Conservation (phyloP, 2,888 invertebrate genomes). For the Leucophenga montana region DNA sequence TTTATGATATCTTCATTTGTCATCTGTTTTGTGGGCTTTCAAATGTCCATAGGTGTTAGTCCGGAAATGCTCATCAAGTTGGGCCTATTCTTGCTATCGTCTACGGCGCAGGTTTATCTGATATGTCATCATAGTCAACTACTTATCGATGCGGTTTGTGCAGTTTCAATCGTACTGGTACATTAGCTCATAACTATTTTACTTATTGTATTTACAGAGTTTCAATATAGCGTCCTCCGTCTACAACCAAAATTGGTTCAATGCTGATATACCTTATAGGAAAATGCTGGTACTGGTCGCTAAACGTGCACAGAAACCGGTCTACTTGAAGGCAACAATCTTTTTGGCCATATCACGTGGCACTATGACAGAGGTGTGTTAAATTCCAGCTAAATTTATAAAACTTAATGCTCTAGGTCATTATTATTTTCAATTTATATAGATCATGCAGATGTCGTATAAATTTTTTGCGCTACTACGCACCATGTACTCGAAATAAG, state of each 20-base stretch:
- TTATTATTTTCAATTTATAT: neutral
- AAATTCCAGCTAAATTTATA: neutral
- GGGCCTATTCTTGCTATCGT: conserved; percentile 49
- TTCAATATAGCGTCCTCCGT: conserved; percentile 28
- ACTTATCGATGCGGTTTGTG: conserved; percentile 47
- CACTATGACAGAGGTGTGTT: conserved; percentile 40
- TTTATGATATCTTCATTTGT: conserved; percentile 57
- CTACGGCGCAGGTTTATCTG: conserved; percentile 45
- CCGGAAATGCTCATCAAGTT: conserved; percentile 47
- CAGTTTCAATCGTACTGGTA: too few relatives aligned
- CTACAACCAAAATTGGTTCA: conserved; percentile 43
- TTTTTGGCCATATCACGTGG: conserved; percentile 40
- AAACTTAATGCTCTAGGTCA: neutral
- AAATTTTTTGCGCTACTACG: conserved; percentile 57
- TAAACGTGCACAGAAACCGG: conserved; percentile 40
- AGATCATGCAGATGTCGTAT: conserved; percentile 59
- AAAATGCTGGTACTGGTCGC: conserved; percentile 44
- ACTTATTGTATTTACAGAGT: neutral
- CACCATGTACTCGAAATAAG: conserved; percentile 58
- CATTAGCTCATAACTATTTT: too few relatives aligned
- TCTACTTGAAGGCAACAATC: conserved; percentile 36
- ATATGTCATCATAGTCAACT: conserved; percentile 49
- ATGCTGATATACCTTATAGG: conserved; percentile 37
- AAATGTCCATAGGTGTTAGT: conserved; percentile 52
- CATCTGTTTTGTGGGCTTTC: conserved; percentile 56